A percentile compares a stretch with the other conserved stretches of the same genome.
These are phyloP conservation scores for Alexandromys fortis DNA, from an alignment of 2,113 vertebrate species.

Conservation along the genomic window DNA sequence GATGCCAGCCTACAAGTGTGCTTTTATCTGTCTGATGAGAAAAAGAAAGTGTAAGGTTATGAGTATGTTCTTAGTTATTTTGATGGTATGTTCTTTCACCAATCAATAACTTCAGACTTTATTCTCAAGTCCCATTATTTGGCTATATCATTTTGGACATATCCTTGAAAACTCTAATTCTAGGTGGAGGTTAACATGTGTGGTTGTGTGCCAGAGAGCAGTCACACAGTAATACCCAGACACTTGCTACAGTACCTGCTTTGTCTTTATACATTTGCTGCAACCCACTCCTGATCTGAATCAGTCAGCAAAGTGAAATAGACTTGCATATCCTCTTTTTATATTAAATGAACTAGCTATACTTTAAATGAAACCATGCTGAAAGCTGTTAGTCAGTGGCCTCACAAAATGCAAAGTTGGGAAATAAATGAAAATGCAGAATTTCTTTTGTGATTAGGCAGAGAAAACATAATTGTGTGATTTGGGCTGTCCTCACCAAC, in stretches of 20 bases:
- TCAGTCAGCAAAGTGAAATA: background rate
- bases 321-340: background rate
- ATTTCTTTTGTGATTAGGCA: background rate
- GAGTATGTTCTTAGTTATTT: background rate
- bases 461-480: background rate
- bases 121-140: background rate
- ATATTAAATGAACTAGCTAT: background rate
- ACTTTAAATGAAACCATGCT: background rate
- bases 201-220: background rate
- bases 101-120: slow-evolving; percentile 39
- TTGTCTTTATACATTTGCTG: background rate
- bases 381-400: background rate
- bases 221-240: background rate
- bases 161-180: background rate
- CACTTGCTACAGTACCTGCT: background rate
- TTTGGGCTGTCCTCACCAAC: background rate
- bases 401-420: background rate
- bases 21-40: background rate
- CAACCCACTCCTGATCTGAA: background rate
- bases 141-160: slow-evolving; percentile 9
- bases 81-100: background rate
- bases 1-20: background rate
- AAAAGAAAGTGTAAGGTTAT: background rate
- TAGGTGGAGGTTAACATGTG: background rate
- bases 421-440: background rate